Conservation (phyloP, 2,888 invertebrate species). For the Villa cingulata region DNA sequence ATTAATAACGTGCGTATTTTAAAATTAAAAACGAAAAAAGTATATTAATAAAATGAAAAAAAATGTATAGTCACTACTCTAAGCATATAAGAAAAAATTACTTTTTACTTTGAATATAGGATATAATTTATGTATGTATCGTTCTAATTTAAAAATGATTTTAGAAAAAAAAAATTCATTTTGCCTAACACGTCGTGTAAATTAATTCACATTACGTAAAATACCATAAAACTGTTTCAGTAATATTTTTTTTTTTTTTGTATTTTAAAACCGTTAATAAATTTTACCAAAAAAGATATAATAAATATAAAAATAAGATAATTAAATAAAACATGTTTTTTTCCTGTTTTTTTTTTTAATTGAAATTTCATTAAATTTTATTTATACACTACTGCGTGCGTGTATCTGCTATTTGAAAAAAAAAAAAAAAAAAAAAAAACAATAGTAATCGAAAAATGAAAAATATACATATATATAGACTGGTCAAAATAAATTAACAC, state of each 20-base stretch:
- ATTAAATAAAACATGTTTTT: too few relatives aligned
- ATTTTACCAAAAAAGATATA: not conserved
- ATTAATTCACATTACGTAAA: too few relatives aligned
- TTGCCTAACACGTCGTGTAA: not conserved
- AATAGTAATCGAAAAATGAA: not conserved
- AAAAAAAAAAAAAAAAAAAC: not conserved
- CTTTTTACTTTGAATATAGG: not conserved
- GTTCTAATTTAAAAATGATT: too few relatives aligned
- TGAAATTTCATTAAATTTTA: too few relatives aligned
- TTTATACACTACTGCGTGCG: too few relatives aligned
- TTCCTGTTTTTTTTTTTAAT: too few relatives aligned
- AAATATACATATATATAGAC: not conserved
- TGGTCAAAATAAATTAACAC: not conserved
- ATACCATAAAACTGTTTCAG: not conserved
- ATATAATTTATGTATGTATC: not conserved
- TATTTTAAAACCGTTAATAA: too few relatives aligned
- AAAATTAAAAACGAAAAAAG: not conserved
- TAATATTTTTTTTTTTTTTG: not conserved
- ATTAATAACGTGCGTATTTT: too few relatives aligned
- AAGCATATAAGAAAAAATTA: not conserved
- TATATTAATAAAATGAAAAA: not conserved
- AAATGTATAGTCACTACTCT: not conserved
- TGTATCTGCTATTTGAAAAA: too few relatives aligned
- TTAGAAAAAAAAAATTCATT: not conserved
- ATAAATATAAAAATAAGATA: not conserved